These are phyloP conservation scores for Lamprotornis superbus DNA, from an alignment of 2,113 vertebrate genomes.

Conservation along the genomic window DNA sequence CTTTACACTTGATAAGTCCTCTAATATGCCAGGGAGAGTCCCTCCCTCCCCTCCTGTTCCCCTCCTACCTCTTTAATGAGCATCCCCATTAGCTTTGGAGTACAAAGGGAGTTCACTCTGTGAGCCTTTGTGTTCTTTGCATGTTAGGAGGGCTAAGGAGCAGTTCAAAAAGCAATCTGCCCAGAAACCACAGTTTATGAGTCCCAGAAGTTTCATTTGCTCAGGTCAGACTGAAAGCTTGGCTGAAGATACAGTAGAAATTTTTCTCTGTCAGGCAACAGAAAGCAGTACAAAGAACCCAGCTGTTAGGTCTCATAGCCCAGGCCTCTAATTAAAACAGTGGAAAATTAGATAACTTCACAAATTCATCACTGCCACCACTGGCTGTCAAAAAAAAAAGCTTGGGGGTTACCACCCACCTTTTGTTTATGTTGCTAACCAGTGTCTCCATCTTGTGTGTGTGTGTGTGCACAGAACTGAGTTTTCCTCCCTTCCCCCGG, in stretches of 20 bases:
- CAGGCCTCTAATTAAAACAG: slow-evolving; percentile 99
- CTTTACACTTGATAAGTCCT: not conserved
- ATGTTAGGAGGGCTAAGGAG: slow-evolving; percentile 58
- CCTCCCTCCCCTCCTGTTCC: not conserved
- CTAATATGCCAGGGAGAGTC: not conserved
- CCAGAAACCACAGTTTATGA: slow-evolving; percentile 79
- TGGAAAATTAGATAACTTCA: slow-evolving; percentile 99
- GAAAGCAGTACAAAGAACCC: slow-evolving; percentile 89
- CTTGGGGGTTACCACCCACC: slow-evolving; percentile 87
- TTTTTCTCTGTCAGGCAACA: slow-evolving; percentile 97
- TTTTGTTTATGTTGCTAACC: slow-evolving; percentile 87
- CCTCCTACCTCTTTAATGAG: slow-evolving; percentile 41
- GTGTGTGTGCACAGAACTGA: slow-evolving; percentile 16
- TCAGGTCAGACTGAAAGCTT: slow-evolving; percentile 82
- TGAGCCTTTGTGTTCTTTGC: slow-evolving; percentile 66
- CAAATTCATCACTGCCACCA: slow-evolving; percentile 93
- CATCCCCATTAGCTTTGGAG: slow-evolving; percentile 60
- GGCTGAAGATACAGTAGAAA: slow-evolving; percentile 80
- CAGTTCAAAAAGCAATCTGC: slow-evolving; percentile 74
- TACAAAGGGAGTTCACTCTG: slow-evolving; percentile 70
- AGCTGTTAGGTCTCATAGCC: slow-evolving; percentile 93
- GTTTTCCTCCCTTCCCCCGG: not conserved
- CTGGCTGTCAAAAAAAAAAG: slow-evolving; percentile 81
- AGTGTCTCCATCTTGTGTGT: slow-evolving; percentile 78
- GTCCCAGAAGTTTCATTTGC: slow-evolving; percentile 75